Conservation (phyloP, 2,113 vertebrate genomes). For the Heliornis fulica region DNA sequence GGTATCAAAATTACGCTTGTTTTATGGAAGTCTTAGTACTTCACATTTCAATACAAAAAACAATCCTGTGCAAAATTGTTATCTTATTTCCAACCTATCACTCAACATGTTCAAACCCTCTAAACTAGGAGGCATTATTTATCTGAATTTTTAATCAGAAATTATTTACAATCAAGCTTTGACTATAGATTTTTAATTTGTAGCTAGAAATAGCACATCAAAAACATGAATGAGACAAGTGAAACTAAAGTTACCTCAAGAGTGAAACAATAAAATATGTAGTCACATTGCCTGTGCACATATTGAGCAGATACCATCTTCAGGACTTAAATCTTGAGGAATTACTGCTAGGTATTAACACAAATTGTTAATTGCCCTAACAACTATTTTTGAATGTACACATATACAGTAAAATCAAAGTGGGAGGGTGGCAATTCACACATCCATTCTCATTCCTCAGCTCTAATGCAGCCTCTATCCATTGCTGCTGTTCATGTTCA, state of each 20-base stretch:
- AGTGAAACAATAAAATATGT: background rate
- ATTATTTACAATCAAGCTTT: background rate
- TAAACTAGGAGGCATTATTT: background rate
- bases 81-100: background rate
- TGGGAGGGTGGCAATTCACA: fast-evolving
- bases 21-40: background rate
- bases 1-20: background rate
- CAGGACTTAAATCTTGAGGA: background rate
- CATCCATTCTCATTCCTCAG: background rate
- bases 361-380: background rate
- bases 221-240: background rate
- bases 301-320: background rate
- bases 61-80: background rate
- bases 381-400: background rate
- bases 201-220: background rate
- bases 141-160: background rate
- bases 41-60: background rate
- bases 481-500: background rate
- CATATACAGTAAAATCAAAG: background rate
- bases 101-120: background rate
- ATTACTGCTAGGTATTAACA: background rate
- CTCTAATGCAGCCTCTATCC: background rate
- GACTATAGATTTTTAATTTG: background rate
- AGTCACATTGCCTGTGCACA: background rate
- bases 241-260: background rate